Percentiles rank a stretch among this genome's conserved stretches.
These are phyloP conservation scores for Ochotona curzoniae DNA, from an alignment of 2,113 vertebrate species.

Conservation along the genomic window DNA sequence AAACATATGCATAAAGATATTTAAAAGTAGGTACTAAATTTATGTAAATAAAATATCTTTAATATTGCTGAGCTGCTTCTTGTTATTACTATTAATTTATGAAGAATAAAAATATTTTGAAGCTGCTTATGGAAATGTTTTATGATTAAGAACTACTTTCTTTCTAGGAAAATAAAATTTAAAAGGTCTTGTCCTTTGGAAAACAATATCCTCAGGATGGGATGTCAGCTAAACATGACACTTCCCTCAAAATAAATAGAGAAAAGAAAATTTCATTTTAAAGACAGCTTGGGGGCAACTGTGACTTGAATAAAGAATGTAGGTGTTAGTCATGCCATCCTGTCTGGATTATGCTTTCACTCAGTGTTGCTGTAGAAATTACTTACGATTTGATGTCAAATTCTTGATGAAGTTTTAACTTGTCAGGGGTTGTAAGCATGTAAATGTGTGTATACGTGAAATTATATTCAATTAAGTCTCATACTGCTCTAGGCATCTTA, in stretches of 20 bases:
- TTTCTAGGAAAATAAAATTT: constrained; percentile 45
- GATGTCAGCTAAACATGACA: background rate
- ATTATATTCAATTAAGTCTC: constrained; percentile 74
- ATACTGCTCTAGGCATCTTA: constrained; percentile 75
- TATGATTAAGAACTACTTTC: background rate
- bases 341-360: constrained; percentile 5
- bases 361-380: constrained; percentile 31
- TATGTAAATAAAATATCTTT: background rate
- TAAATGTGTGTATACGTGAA: constrained; percentile 70
- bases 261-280: constrained; percentile 23
- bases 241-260: constrained; percentile 4
- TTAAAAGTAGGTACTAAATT: background rate
- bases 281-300: background rate
- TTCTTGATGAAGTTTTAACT: constrained; percentile 73
- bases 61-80: background rate
- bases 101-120: background rate
- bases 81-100: background rate
- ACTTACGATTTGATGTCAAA: constrained; percentile 66
- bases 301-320: constrained; percentile 2
- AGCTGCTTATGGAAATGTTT: background rate
- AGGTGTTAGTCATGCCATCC: background rate
- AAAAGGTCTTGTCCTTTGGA: constrained; percentile 20
- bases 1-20: background rate
- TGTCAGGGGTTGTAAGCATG: constrained; percentile 69
- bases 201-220: constrained; percentile 12